A percentile compares a stretch with the other conserved stretches of the same genome.
phyloP scores from a whole-genome alignment of 1,140 invertebrate species.

The Temnothorax curvispinosus region DNA sequence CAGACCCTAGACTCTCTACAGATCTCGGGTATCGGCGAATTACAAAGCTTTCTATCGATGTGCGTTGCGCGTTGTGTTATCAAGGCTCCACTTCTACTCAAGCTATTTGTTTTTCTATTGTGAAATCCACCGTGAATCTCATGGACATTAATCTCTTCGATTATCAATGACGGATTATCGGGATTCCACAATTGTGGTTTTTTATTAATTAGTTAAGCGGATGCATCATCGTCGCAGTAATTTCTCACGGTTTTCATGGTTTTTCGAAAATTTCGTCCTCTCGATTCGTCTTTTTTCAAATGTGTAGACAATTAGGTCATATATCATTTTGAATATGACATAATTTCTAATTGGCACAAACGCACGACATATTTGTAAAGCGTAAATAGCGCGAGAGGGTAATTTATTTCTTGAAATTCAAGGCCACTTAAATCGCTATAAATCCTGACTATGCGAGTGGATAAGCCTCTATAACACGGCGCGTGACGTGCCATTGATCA shows the following conservation, averaged over 20 bases:
- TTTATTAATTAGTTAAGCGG: not conserved
- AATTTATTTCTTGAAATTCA: conserved; percentile 47
- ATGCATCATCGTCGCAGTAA: not conserved
- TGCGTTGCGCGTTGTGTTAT: not conserved
- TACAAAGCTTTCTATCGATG: conserved; percentile 60
- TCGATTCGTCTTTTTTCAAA: not conserved
- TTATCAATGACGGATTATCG: conserved; percentile 10
- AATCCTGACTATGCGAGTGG: conserved; percentile 57
- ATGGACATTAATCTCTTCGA: not conserved
- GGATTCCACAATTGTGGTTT: not conserved
- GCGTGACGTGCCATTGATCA: conserved; percentile 67
- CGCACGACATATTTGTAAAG: not conserved
- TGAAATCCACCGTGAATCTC: conserved; percentile 2
- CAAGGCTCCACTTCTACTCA: not conserved
- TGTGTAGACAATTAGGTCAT: not conserved
- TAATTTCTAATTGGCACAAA: not conserved
- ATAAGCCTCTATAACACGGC: conserved; percentile 46
- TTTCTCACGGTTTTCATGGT: not conserved
- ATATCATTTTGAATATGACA: not conserved
- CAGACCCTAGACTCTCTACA: conserved; percentile 48
- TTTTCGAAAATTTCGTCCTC: not conserved
- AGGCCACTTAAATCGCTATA: conserved; percentile 62
- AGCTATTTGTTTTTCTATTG: not conserved
- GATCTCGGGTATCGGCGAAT: conserved; percentile 33
- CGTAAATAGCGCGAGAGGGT: not conserved